Evolutionary conservation across 2,888 invertebrate genomes (phyloP).

Genomic region (Erynnis tages): DNA sequence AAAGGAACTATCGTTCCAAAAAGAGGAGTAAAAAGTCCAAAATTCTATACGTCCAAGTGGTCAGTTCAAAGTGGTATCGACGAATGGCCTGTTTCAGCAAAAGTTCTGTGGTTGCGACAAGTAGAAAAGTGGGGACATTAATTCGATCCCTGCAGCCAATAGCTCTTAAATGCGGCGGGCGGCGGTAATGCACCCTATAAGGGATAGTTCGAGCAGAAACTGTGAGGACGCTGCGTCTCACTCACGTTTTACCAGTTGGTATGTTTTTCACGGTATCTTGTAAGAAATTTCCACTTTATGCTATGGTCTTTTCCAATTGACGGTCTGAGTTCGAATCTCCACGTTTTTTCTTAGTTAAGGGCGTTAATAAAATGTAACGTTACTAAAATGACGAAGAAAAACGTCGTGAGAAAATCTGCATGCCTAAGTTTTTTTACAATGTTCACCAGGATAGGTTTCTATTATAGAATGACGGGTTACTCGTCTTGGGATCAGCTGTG

Average conservation of each 20-base stretch:
- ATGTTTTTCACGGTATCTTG: no score
- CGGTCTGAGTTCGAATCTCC: no score
- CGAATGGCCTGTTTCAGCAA: slow-evolving; percentile 51
- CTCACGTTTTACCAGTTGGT: not conserved
- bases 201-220: slow-evolving; percentile 67
- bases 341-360: no score
- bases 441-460: no score
- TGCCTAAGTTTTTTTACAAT: no score
- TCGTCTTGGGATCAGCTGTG: no score
- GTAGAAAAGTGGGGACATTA: slow-evolving; percentile 78
- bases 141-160: slow-evolving; percentile 75
- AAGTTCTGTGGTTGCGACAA: slow-evolving; percentile 57
- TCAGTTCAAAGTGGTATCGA: slow-evolving; percentile 38
- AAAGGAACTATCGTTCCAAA: no score
- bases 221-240: not conserved
- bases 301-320: not conserved
- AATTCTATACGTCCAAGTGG: slow-evolving; percentile 13
- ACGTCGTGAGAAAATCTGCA: no score
- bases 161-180: slow-evolving; percentile 74
- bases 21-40: not conserved
- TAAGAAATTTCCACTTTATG: no score
- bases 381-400: no score
- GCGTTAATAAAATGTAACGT: no score
- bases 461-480: no score
- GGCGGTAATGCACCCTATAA: slow-evolving; percentile 75